These are phyloP conservation scores for Bugulina stolonifera DNA, from an alignment of 2,888 invertebrate species.

Conservation along the genomic window DNA sequence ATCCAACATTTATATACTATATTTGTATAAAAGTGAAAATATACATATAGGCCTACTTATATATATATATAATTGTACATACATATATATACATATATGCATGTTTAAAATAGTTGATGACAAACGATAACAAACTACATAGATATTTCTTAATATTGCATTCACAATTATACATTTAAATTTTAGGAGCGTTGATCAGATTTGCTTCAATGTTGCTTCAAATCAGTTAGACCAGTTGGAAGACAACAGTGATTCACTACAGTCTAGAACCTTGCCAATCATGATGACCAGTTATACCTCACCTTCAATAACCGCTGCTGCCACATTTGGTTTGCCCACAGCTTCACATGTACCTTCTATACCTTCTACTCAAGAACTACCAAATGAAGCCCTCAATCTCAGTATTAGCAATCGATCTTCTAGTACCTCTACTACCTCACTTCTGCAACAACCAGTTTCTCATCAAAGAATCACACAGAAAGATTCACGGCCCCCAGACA, in stretches of 20 bases:
- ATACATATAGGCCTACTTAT: too few species aligned
- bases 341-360: not conserved
- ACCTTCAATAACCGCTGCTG: not conserved
- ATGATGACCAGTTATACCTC: not conserved
- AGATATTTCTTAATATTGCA: too few species aligned
- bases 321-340: not conserved
- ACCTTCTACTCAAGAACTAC: not conserved
- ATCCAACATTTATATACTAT: too few species aligned
- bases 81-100: too few species aligned
- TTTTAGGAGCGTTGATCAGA: slow-evolving; percentile 20
- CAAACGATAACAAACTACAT: too few species aligned
- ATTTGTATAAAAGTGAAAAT: too few species aligned
- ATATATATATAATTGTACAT: too few species aligned
- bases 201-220: not conserved
- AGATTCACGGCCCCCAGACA: not conserved
- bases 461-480: not conserved
- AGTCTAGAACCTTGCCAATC: not conserved
- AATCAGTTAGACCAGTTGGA: not conserved
- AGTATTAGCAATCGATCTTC: slow-evolving; percentile 16
- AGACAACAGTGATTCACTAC: not conserved
- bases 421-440: slow-evolving; percentile 15
- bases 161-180: not conserved
- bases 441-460: not conserved
- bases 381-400: slow-evolving; percentile 15
- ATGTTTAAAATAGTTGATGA: too few species aligned